Conservation (phyloP, 1,140 invertebrate genomes). For the Phymastichus coffea region DNA sequence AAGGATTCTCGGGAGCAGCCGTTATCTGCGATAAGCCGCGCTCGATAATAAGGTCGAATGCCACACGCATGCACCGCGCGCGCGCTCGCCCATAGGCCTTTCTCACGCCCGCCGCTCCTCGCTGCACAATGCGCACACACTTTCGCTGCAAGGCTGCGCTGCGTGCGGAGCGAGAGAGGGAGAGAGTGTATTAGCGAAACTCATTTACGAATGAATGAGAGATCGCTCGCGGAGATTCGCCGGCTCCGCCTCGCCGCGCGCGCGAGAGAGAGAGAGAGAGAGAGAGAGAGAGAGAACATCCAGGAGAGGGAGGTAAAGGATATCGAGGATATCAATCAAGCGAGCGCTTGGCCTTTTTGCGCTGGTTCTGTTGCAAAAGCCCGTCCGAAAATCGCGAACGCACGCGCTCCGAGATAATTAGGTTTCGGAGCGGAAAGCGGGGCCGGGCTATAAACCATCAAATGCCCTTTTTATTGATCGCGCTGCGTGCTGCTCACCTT, state of each 20-base stretch:
- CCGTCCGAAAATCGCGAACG: conserved; percentile 21
- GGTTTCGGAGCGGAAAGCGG: conserved; percentile 2
- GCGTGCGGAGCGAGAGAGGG: neutral
- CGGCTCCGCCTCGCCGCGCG: conserved; percentile 19
- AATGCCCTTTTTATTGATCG: conserved; percentile 36
- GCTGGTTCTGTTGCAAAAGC: conserved; percentile 18
- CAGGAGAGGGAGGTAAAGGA: neutral
- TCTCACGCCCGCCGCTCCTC: too few species aligned
- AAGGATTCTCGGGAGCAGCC: neutral
- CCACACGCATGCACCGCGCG: too few species aligned
- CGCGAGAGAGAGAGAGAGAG: too few species aligned
- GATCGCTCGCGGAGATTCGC: conserved; percentile 26
- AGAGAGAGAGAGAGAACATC: neutral
- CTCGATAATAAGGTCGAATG: too few species aligned
- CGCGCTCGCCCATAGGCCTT: neutral
- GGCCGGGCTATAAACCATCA: conserved; percentile 22
- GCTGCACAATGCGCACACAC: too few species aligned
- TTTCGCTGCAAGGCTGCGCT: too few species aligned
- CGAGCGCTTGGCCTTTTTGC: conserved; percentile 10
- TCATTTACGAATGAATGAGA: conserved; percentile 30
- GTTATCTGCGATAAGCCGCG: neutral
- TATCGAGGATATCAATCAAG: conserved; percentile 31
- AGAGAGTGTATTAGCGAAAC: conserved; percentile 25
- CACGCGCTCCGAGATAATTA: conserved; percentile 19
- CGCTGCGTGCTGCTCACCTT: conserved; percentile 6